Evolutionary conservation across 2,113 vertebrate genomes (phyloP).

Genomic region (Poecile atricapillus): DNA sequence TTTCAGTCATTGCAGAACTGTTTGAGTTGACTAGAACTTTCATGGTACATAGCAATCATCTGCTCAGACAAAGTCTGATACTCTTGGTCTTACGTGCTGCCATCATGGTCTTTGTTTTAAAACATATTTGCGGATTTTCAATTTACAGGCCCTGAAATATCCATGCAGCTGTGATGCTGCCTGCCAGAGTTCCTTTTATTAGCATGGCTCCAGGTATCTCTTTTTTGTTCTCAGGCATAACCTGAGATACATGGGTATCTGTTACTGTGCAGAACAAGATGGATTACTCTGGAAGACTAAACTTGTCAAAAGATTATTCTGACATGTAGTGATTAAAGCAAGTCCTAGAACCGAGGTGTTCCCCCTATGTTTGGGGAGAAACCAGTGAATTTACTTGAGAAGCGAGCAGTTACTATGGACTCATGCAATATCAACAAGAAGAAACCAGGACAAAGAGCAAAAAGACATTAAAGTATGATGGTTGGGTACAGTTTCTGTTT

Average conservation of each 20-base stretch:
- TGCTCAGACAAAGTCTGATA: background rate
- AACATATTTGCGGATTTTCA: background rate
- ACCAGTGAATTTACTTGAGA: background rate
- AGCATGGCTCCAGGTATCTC: background rate
- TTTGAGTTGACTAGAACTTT: background rate
- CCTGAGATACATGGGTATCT: background rate
- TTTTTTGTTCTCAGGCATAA: background rate
- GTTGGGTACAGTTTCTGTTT: background rate
- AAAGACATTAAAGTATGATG: background rate
- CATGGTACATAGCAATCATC: fast-evolving
- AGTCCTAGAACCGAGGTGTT: background rate
- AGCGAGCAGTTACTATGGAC: background rate
- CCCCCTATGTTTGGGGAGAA: background rate
- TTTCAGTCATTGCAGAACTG: background rate
- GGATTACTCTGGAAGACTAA: background rate
- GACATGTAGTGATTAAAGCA: background rate
- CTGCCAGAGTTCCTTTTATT: background rate
- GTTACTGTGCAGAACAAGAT: background rate
- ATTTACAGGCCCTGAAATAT: background rate
- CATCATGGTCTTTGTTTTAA: background rate
- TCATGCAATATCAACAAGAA: background rate
- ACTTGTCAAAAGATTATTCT: background rate
- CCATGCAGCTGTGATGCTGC: background rate
- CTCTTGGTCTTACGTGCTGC: background rate
- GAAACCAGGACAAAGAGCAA: background rate